A percentile compares a stretch with the other conserved stretches of the same genome.
Conservation (phyloP, 2,797 vertebrate species). For the Siniperca obscura region DNA sequence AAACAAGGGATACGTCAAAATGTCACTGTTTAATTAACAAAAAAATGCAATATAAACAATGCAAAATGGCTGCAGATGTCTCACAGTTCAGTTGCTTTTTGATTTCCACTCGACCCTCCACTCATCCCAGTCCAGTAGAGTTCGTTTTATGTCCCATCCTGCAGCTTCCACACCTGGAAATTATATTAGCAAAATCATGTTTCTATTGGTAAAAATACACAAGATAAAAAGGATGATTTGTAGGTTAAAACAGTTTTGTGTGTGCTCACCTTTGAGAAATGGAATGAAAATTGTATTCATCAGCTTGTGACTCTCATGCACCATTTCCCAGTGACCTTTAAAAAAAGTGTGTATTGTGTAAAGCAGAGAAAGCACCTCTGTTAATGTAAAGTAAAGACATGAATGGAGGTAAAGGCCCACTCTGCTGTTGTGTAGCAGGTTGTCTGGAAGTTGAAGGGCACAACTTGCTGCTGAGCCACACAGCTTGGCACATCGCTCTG, state of each 20-base stretch:
- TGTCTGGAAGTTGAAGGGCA: constrained; percentile 26
- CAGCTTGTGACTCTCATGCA: constrained; percentile 78
- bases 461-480: constrained; percentile 73
- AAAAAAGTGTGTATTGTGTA: neutral
- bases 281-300: constrained; percentile 76
- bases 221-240: neutral
- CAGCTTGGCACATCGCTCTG: constrained; percentile 80
- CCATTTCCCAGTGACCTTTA: constrained; percentile 77
- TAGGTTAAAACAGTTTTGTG: neutral
- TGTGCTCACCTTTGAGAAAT: constrained; percentile 81
- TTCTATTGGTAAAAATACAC: neutral
- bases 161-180: constrained; percentile 81
- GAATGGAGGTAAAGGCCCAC: constrained; percentile 58
- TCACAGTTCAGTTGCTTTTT: constrained; percentile 80
- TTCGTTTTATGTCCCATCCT: constrained; percentile 88
- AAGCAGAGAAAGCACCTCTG: neutral
- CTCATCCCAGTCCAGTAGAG: constrained; percentile 90
- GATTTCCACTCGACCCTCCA: constrained; percentile 91
- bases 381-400: neutral
- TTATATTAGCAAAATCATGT: neutral
- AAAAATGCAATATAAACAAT: neutral
- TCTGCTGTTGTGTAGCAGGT: constrained; percentile 38
- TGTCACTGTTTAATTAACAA: constrained; percentile 5
- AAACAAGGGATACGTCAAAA: neutral
- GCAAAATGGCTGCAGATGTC: neutral